A percentile compares a stretch with the other conserved stretches of the same genome.
phyloP scores from a whole-genome alignment of 2,797 vertebrate species.

The Discoglossus pictus region DNA sequence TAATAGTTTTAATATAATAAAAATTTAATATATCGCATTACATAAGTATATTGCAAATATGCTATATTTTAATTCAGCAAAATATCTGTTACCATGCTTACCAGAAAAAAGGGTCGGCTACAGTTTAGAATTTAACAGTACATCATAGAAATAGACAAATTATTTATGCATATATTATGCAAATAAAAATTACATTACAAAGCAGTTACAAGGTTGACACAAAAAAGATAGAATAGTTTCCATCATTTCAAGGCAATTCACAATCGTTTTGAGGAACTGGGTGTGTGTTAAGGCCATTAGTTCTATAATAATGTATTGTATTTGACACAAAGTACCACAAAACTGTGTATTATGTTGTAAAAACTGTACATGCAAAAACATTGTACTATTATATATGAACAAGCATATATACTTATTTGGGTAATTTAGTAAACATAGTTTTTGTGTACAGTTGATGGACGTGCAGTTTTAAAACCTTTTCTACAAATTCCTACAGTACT shows the following conservation, averaged over 20 bases:
- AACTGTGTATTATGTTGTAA: constrained; percentile 82
- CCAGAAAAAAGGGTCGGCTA: constrained; percentile 66
- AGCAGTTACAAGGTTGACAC: constrained; percentile 83
- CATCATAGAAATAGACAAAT: constrained; percentile 69
- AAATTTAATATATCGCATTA: constrained; percentile 85
- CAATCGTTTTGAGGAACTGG: constrained; percentile 84
- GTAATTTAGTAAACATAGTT: constrained; percentile 85
- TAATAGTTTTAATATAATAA: constrained; percentile 85
- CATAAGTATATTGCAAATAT: constrained; percentile 77
- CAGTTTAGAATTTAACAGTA: constrained; percentile 66
- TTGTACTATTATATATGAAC: constrained; percentile 81
- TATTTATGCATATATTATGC: constrained; percentile 65
- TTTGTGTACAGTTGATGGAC: constrained; percentile 75
- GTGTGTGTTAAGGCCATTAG: constrained; percentile 98
- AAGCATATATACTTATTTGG: constrained; percentile 83
- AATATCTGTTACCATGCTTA: constrained; percentile 72
- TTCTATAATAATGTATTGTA: constrained; percentile 76
- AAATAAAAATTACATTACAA: constrained; percentile 77
- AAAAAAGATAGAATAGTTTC: constrained; percentile 77
- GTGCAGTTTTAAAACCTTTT: constrained; percentile 52
- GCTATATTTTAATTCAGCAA: constrained; percentile 59
- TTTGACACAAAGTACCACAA: constrained; percentile 69
- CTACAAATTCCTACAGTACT: not conserved
- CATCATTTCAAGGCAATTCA: constrained; percentile 88
- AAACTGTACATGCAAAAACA: constrained; percentile 96